Evolutionary conservation across 1,140 invertebrate species (phyloP).

Genomic region (Neuroterus valhalla): DNA sequence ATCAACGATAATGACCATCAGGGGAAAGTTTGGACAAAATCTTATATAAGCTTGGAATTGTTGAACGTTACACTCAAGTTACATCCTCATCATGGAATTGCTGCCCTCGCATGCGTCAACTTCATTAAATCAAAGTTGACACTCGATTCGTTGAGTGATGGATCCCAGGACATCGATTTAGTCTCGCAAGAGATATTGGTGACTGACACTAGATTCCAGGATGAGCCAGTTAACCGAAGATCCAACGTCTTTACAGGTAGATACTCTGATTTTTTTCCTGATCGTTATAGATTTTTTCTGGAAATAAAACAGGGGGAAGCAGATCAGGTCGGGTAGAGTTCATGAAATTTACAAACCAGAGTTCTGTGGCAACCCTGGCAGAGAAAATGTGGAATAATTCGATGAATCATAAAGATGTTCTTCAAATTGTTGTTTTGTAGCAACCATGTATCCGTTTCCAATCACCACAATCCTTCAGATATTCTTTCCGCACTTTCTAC

Average conservation of each 20-base stretch:
- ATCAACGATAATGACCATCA: slow-evolving; percentile 43
- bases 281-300: too few species aligned
- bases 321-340: too few species aligned
- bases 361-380: too few species aligned
- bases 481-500: too few species aligned
- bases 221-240: slow-evolving; percentile 81
- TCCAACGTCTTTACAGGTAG: slow-evolving; percentile 93
- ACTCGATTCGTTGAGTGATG: slow-evolving; percentile 89
- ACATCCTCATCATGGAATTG: slow-evolving; percentile 76
- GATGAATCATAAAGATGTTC: too few species aligned
- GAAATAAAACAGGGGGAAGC: too few species aligned
- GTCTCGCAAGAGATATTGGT: slow-evolving; percentile 94
- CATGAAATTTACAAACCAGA: too few species aligned
- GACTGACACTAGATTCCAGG: slow-evolving; percentile 85
- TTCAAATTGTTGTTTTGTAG: too few species aligned
- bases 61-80: slow-evolving; percentile 91
- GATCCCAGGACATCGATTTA: slow-evolving; percentile 93
- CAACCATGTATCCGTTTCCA: too few species aligned
- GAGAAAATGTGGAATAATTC: too few species aligned
- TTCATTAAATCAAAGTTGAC: slow-evolving; percentile 93
- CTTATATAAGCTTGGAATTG: slow-evolving; percentile 88
- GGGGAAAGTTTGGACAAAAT: slow-evolving; percentile 81
- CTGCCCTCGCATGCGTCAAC: slow-evolving; percentile 89
- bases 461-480: too few species aligned
- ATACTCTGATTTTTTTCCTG: too few species aligned